A percentile compares a stretch with the other conserved stretches of the same genome.
Evolutionary conservation across 2,797 vertebrate species (phyloP).

Genomic region (Premnoplex brunnescens): DNA sequence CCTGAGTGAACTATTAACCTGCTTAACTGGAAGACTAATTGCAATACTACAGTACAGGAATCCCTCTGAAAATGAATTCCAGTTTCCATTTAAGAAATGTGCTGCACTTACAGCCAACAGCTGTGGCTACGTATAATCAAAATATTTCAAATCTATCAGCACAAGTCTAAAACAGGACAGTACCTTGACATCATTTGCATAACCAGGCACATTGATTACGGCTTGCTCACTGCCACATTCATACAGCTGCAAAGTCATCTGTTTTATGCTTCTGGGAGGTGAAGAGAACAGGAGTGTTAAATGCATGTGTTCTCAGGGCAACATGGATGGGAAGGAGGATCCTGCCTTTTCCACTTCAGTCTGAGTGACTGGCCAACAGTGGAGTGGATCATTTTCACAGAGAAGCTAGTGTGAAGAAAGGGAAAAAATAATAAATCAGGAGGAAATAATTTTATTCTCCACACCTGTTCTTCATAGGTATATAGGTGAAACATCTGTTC

Average conservation of each 20-base stretch:
- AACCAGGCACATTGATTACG: background rate
- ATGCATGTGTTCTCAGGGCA: background rate
- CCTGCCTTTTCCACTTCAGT: background rate
- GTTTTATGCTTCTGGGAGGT: background rate
- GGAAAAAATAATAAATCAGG: background rate
- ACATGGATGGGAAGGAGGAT: background rate
- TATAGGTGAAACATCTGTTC: slow-evolving; percentile 25
- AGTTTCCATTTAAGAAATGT: background rate
- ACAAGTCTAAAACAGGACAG: background rate
- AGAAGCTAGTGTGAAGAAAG: background rate
- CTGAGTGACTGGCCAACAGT: background rate
- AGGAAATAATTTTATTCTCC: slow-evolving; percentile 25
- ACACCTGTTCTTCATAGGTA: slow-evolving; percentile 31
- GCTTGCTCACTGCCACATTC: background rate
- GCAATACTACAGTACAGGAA: background rate
- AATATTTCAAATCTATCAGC: background rate
- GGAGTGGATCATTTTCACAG: background rate
- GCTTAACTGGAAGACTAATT: background rate
- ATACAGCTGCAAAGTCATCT: background rate
- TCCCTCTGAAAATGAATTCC: background rate
- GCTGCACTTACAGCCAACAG: background rate
- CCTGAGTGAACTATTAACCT: background rate
- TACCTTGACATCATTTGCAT: background rate
- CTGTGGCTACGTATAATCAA: background rate
- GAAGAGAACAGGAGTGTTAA: background rate